phyloP scores from a whole-genome alignment of 2,888 invertebrate species.

The Cephus pulcher region DNA sequence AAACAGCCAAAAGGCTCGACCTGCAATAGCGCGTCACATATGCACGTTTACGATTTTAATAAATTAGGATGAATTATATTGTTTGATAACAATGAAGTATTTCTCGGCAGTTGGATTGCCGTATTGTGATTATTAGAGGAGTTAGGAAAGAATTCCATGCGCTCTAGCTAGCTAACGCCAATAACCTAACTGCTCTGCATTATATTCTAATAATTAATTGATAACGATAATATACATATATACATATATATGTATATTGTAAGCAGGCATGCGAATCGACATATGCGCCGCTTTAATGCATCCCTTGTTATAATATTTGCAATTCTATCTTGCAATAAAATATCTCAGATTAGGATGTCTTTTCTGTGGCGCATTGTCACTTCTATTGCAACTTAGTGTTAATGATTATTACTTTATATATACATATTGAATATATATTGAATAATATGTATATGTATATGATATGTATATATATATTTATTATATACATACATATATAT shows the following conservation, averaged over 20 bases:
- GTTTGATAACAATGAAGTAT: slow-evolving; percentile 25
- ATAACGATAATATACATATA: slow-evolving; percentile 33
- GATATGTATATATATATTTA: slow-evolving; percentile 14
- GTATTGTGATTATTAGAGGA: slow-evolving; percentile 58
- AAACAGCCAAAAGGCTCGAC: slow-evolving; percentile 46
- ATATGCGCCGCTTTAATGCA: neutral
- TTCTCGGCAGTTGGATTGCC: slow-evolving; percentile 45
- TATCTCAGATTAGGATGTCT: slow-evolving; percentile 26
- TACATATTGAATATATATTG: slow-evolving; percentile 23
- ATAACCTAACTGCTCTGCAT: slow-evolving; percentile 48
- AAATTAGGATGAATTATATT: too few relatives aligned
- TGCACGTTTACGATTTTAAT: too few relatives aligned
- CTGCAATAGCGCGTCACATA: slow-evolving; percentile 31
- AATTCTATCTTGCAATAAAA: slow-evolving; percentile 36
- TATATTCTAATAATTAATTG: slow-evolving; percentile 42
- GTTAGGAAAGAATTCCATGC: slow-evolving; percentile 52
- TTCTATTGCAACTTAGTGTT: slow-evolving; percentile 7
- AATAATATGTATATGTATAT: slow-evolving; percentile 16
- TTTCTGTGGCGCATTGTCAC: neutral
- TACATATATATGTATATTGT: slow-evolving; percentile 13
- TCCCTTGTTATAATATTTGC: slow-evolving; percentile 28
- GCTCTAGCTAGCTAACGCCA: slow-evolving; percentile 47
- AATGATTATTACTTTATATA: slow-evolving; percentile 4
- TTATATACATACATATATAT: slow-evolving; percentile 18
- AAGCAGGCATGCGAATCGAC: neutral